Conservation (phyloP, 2,888 invertebrate species). For the Aleiodes alternator region DNA sequence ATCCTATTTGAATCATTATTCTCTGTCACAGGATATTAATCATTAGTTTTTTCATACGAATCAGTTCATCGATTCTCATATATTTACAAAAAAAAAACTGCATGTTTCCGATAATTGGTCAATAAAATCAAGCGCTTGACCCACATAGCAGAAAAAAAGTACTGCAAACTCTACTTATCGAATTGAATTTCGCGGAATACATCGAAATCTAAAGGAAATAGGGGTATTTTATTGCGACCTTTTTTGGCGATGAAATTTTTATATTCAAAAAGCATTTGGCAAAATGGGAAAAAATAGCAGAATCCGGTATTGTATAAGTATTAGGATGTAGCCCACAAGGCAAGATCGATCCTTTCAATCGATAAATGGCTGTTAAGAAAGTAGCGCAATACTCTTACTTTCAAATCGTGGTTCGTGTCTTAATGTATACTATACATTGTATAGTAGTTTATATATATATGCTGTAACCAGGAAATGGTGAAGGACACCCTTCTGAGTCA, state of each 20-base stretch:
- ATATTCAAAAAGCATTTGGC: neutral
- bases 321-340: conserved; percentile 14
- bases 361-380: conserved; percentile 13
- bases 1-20: no score
- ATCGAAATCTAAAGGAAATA: no score
- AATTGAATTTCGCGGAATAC: no score
- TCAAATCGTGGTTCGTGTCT: conserved; percentile 72
- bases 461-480: conserved; percentile 75
- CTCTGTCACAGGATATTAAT: neutral
- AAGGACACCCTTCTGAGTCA: conserved; percentile 73
- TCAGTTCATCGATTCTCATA: neutral
- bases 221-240: no score
- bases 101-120: no score
- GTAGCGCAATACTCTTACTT: conserved; percentile 53
- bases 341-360: conserved; percentile 15
- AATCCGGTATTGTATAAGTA: conserved; percentile 26
- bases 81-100: no score
- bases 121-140: conserved; percentile 60
- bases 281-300: neutral
- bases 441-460: conserved; percentile 72
- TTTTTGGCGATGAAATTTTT: no score
- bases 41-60: neutral
- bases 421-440: no score
- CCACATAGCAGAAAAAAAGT: no score
- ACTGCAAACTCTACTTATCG: no score